phyloP scores from a whole-genome alignment of 2,888 invertebrate species.

The Rugalucina vietnamica region DNA sequence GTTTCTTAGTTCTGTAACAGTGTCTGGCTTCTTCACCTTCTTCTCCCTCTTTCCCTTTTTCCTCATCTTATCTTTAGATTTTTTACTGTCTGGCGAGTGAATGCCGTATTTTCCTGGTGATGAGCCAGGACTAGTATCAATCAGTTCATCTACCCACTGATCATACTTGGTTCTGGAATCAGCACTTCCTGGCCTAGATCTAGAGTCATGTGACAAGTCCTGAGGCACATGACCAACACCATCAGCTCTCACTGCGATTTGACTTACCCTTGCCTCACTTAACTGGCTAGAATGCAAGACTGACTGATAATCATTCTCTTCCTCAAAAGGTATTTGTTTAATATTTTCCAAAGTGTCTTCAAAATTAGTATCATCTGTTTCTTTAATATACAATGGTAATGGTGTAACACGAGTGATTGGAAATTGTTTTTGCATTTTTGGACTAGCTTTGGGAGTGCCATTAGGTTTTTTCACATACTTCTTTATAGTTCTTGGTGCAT shows the following conservation, averaged over 20 bases:
- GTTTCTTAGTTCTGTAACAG: not conserved
- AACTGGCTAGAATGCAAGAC: constrained; percentile 21
- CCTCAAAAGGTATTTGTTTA: constrained; percentile 1
- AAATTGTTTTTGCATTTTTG: constrained; percentile 62
- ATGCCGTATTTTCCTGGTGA: not conserved
- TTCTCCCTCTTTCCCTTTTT: constrained; percentile 48
- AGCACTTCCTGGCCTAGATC: constrained; percentile 42
- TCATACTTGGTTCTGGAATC: constrained; percentile 59
- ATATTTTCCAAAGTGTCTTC: constrained; percentile 21
- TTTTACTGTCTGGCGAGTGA: constrained; percentile 32
- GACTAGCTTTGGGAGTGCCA: constrained; percentile 69
- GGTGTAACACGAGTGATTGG: constrained; percentile 52
- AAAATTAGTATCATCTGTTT: constrained; percentile 26
- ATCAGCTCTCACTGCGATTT: constrained; percentile 44
- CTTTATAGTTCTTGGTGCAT: constrained; percentile 51
- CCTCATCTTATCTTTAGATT: constrained; percentile 43
- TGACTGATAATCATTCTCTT: constrained; percentile 10
- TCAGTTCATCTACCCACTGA: constrained; percentile 61
- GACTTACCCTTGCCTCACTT: constrained; percentile 4
- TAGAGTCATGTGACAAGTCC: constrained; percentile 14
- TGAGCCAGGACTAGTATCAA: constrained; percentile 41
- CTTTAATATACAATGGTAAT: constrained; percentile 31
- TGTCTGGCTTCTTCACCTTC: constrained; percentile 26
- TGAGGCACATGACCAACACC: constrained; percentile 51
- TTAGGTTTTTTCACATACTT: constrained; percentile 71